Conservation (phyloP, 2,797 vertebrate species). For the Tokudaia muenninki region DNA sequence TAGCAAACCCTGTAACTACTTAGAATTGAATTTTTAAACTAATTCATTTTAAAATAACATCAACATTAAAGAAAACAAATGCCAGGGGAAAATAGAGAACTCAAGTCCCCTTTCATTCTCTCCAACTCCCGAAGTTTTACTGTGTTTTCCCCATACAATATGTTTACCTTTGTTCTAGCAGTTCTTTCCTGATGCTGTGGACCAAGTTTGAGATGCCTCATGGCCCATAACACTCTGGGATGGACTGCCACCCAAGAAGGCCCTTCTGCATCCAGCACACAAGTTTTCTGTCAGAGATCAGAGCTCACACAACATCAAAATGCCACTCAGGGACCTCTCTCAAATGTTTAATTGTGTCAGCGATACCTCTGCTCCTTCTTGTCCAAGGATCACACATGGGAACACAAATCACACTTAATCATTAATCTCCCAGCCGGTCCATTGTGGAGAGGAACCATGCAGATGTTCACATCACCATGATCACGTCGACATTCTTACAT, state of each 20-base stretch:
- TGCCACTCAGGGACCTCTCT: background rate
- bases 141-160: background rate
- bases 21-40: background rate
- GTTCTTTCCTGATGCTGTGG: background rate
- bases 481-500: background rate
- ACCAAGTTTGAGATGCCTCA: background rate
- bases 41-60: conserved; percentile 41
- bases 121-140: background rate
- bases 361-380: background rate
- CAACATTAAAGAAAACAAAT: conserved; percentile 35
- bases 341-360: background rate
- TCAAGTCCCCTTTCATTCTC: background rate
- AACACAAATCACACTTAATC: background rate
- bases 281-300: background rate
- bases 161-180: background rate
- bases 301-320: background rate
- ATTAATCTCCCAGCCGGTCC: background rate
- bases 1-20: background rate
- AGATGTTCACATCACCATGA: background rate
- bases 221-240: background rate
- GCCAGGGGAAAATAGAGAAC: background rate
- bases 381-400: background rate
- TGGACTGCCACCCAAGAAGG: background rate
- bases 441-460: background rate
- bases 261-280: background rate